A percentile compares a stretch with the other conserved stretches of the same genome.
These are phyloP conservation scores for Anarsia innoxiella DNA, from an alignment of 2,888 invertebrate species.

Conservation along the genomic window DNA sequence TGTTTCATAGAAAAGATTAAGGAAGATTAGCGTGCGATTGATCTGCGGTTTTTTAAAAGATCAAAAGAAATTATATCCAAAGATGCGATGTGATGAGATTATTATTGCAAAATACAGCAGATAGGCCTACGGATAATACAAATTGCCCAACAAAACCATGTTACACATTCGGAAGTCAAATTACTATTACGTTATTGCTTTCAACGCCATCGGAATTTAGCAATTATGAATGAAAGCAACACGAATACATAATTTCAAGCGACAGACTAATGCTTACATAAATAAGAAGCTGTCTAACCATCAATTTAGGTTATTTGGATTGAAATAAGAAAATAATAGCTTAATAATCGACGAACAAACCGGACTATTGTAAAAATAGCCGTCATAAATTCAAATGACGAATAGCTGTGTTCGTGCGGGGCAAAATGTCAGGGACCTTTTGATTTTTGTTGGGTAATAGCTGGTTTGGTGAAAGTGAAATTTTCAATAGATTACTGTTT, in stretches of 20 bases:
- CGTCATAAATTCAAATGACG: neutral
- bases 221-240: slow-evolving; percentile 44
- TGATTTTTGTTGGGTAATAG: slow-evolving; percentile 1
- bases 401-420: slow-evolving; percentile 6
- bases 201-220: slow-evolving; percentile 24
- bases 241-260: slow-evolving; percentile 16
- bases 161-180: slow-evolving; percentile 5
- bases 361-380: too few relatives aligned
- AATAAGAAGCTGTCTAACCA: slow-evolving; percentile 42
- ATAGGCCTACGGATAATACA: too few relatives aligned
- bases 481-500: slow-evolving; percentile 51
- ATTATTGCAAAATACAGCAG: too few relatives aligned
- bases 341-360: slow-evolving; percentile 5
- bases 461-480: slow-evolving; percentile 58
- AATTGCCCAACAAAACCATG: neutral
- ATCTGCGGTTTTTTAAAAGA: too few relatives aligned
- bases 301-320: slow-evolving; percentile 51
- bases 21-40: too few relatives aligned
- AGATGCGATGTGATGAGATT: too few relatives aligned
- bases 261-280: slow-evolving; percentile 53
- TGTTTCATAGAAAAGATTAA: too few relatives aligned
- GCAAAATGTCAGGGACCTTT: slow-evolving; percentile 3
- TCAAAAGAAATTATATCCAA: too few relatives aligned
- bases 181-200: slow-evolving; percentile 3
- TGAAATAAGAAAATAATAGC: slow-evolving; percentile 29